Evolutionary conservation across 2,113 vertebrate genomes (phyloP).

Genomic region (Percina caprodes): DNA sequence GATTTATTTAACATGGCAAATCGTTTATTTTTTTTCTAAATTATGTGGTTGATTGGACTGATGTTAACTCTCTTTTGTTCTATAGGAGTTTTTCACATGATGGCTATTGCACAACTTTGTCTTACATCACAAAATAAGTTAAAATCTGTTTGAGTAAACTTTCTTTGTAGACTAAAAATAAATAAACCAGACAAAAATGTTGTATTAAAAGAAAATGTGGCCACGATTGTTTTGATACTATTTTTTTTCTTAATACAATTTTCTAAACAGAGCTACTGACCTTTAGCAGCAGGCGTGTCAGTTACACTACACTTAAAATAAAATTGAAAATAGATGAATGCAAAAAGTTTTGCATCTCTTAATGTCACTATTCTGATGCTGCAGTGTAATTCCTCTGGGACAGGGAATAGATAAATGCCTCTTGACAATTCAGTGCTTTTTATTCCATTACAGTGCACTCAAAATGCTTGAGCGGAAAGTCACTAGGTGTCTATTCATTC

Average conservation of each 20-base stretch:
- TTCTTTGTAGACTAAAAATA: conserved; percentile 31
- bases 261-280: conserved; percentile 29
- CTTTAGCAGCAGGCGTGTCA: conserved; percentile 22
- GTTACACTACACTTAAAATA: conserved; percentile 12
- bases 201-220: conserved; percentile 13
- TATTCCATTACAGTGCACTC: background rate
- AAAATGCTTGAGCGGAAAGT: conserved; percentile 54
- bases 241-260: conserved; percentile 35
- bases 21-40: background rate
- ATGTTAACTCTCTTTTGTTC: background rate
- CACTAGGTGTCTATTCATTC: conserved; percentile 50
- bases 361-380: conserved; percentile 24
- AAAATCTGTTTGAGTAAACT: background rate
- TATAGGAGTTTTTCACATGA: background rate
- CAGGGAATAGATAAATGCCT: conserved; percentile 55
- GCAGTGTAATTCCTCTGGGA: conserved; percentile 50
- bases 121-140: background rate
- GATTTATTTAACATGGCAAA: background rate
- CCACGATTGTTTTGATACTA: conserved; percentile 35
- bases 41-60: background rate
- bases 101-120: background rate
- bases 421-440: conserved; percentile 51
- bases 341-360: conserved; percentile 12
- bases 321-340: conserved; percentile 57
- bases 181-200: background rate